Conservation (phyloP, 2,888 invertebrate species). For the Isotomurus palustris region DNA sequence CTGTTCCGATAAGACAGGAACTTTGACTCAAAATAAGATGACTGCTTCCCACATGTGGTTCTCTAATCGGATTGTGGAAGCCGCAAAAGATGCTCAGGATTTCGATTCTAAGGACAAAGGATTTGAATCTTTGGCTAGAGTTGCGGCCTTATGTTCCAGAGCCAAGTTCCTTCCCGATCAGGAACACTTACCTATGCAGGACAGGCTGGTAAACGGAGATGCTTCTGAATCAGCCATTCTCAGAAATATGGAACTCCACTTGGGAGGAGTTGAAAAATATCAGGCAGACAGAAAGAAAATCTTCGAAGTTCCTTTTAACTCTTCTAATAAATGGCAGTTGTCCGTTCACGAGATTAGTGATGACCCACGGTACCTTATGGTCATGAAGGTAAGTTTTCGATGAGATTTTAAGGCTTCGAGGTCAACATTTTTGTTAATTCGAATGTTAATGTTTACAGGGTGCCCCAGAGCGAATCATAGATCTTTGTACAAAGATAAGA, state of each 20-base stretch:
- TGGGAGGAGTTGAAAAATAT: conserved; percentile 61
- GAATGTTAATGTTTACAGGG: conserved; percentile 53
- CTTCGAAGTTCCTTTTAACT: conserved; percentile 64
- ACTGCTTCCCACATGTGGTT: conserved; percentile 39
- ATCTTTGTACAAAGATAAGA: conserved; percentile 60
- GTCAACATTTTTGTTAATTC: not conserved
- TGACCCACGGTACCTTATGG: conserved; percentile 57
- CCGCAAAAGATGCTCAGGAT: conserved; percentile 48
- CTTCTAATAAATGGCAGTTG: conserved; percentile 60
- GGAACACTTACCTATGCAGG: conserved; percentile 21
- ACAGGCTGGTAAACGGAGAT: conserved; percentile 60
- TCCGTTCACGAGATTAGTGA: conserved; percentile 61
- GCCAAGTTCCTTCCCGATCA: conserved; percentile 57
- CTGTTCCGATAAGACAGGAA: conserved; percentile 79
- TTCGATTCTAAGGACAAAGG: conserved; percentile 50
- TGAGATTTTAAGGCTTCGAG: not conserved
- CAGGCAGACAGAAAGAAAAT: conserved; percentile 60
- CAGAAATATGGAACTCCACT: conserved; percentile 60
- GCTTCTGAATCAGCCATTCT: conserved; percentile 65
- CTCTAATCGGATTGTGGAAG: conserved; percentile 17
- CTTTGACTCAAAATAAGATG: conserved; percentile 64
- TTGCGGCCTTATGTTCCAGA: conserved; percentile 65
- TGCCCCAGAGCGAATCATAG: conserved; percentile 65
- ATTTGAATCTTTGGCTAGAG: conserved; percentile 56
- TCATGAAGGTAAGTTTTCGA: conserved; percentile 57